phyloP scores from a whole-genome alignment of 2,888 invertebrate species.

The Tridacna gigas region DNA sequence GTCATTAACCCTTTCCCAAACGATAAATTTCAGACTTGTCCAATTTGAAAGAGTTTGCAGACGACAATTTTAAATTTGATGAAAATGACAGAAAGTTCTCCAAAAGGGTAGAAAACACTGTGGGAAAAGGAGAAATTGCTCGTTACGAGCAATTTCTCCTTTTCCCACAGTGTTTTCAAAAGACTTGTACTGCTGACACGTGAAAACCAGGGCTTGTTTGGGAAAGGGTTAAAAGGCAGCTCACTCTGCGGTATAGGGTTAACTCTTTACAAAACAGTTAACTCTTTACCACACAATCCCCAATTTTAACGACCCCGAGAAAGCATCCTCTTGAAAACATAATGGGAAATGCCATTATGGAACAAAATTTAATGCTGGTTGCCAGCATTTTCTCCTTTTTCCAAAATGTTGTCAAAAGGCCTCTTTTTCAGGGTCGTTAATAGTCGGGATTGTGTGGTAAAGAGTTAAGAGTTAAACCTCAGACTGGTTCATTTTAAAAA shows the following conservation, averaged over 20 bases:
- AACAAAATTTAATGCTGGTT: neutral
- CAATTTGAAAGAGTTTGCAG: no score
- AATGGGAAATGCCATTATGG: neutral
- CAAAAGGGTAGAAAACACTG: neutral
- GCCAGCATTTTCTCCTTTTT: neutral
- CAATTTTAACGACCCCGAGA: neutral
- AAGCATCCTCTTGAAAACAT: neutral
- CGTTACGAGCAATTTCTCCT: slow-evolving; percentile 4
- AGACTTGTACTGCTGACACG: neutral
- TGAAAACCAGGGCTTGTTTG: neutral
- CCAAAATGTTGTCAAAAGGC: neutral
- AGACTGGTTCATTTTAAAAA: no score
- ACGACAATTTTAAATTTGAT: no score
- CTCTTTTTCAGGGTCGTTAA: no score
- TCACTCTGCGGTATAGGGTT: neutral
- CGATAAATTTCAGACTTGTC: no score
- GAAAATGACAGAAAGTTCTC: no score
- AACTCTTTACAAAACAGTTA: no score
- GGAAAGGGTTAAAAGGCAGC: neutral
- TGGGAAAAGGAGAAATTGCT: slow-evolving; percentile 1
- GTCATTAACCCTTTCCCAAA: no score
- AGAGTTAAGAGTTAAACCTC: no score
- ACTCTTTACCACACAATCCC: neutral
- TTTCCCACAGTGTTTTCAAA: slow-evolving; percentile 2
- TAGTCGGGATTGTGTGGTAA: no score